Conservation (phyloP, 2,113 vertebrate species). For the Sapajus apella region DNA sequence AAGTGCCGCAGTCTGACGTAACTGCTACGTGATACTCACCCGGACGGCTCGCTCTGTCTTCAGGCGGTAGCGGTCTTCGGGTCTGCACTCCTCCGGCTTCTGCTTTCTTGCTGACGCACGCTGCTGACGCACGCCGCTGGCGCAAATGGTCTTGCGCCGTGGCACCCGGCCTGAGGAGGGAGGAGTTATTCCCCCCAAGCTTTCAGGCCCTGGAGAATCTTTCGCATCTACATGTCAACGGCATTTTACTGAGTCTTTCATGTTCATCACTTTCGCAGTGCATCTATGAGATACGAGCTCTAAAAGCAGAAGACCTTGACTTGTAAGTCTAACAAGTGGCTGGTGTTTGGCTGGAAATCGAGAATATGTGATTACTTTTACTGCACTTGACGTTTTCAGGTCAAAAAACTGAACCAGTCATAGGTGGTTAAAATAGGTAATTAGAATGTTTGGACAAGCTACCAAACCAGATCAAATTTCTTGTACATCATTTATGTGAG, state of each 20-base stretch:
- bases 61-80: too few relatives aligned
- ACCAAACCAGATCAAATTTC: not conserved
- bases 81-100: too few relatives aligned
- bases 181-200: too few relatives aligned
- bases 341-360: not conserved
- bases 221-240: not conserved
- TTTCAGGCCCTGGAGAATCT: too few relatives aligned
- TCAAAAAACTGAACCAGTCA: not conserved
- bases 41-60: too few relatives aligned
- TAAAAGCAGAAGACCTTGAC: not conserved
- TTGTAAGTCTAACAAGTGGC: not conserved
- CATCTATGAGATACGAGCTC: not conserved
- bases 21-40: too few relatives aligned
- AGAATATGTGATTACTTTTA: not conserved
- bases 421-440: not conserved
- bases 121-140: too few relatives aligned
- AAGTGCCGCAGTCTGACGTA: too few relatives aligned
- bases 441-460: not conserved
- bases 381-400: not conserved
- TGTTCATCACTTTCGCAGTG: not conserved
- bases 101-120: too few relatives aligned
- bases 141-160: too few relatives aligned
- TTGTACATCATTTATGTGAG: not conserved
- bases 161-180: too few relatives aligned
- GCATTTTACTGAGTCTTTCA: not conserved